phyloP scores from a whole-genome alignment of 1,140 invertebrate species.

The Glossosoma conforme region DNA sequence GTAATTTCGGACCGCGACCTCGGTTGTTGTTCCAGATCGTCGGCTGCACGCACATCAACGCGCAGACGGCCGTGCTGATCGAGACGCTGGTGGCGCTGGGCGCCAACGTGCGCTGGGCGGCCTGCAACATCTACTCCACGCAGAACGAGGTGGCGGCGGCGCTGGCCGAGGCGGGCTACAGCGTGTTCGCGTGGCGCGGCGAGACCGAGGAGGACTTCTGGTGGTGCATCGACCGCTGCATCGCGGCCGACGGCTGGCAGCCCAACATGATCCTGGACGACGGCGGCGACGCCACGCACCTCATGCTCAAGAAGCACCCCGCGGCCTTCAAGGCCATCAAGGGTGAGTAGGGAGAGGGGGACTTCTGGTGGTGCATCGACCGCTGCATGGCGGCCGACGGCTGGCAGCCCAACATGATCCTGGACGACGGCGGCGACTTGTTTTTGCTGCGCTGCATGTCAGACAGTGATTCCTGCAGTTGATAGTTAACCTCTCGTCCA shows the following conservation, averaged over 20 bases:
- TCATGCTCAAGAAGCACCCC: conserved; percentile 96
- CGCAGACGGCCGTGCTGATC: conserved; percentile 94
- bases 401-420: conserved; percentile 97
- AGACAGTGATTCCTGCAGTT: too few species aligned
- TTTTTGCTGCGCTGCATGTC: too few species aligned
- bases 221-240: conserved; percentile 97
- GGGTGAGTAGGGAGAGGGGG: conserved; percentile 76
- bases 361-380: conserved; percentile 99
- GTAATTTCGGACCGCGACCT: too few species aligned
- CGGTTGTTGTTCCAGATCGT: conserved; percentile 59
- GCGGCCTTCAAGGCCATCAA: conserved; percentile 93
- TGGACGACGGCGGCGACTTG: conserved; percentile 98
- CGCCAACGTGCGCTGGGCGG: conserved; percentile 89
- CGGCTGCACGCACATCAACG: conserved; percentile 96
- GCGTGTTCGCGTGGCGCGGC: conserved; percentile 93
- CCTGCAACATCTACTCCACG: conserved; percentile 98
- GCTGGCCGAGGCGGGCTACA: conserved; percentile 79
- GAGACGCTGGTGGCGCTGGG: conserved; percentile 89
- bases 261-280: conserved; percentile 99
- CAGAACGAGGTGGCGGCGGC: conserved; percentile 98
- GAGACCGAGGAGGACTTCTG: conserved; percentile 97
- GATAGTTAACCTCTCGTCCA: too few species aligned
- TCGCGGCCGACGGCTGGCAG: conserved; percentile 89
- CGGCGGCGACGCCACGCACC: conserved; percentile 93
- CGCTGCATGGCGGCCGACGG: conserved; percentile 84